phyloP scores from a whole-genome alignment of 2,888 invertebrate genomes.

The Maniola hyperantus region DNA sequence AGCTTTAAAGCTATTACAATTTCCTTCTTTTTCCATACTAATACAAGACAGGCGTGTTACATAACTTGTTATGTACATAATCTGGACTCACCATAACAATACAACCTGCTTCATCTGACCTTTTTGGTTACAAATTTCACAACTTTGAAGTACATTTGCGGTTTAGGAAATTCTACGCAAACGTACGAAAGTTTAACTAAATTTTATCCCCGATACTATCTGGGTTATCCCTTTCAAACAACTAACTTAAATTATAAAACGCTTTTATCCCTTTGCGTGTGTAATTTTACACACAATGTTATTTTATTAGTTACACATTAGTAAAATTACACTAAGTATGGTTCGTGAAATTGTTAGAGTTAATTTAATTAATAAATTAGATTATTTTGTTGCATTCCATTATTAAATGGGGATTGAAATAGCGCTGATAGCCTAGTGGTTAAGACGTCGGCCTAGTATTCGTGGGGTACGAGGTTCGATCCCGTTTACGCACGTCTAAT shows the following conservation, averaged over 20 bases:
- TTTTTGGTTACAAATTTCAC: constrained; percentile 41
- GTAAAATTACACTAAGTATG: not conserved
- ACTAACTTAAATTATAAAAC: constrained; percentile 67
- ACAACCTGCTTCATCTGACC: constrained; percentile 32
- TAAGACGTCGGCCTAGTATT: too few species aligned
- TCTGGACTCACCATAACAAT: not conserved
- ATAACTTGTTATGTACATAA: not conserved
- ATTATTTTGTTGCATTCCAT: too few species aligned
- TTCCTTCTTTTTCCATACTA: too few species aligned
- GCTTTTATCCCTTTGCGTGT: constrained; percentile 53
- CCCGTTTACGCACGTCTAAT: too few species aligned
- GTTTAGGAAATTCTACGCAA: constrained; percentile 46
- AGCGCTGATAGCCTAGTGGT: too few species aligned
- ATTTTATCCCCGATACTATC: constrained; percentile 56
- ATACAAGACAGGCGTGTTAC: too few species aligned
- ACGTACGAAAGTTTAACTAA: constrained; percentile 52
- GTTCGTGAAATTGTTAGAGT: not conserved
- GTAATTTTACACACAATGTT: constrained; percentile 12
- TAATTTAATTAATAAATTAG: too few species aligned
- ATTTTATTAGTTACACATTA: constrained; percentile 1
- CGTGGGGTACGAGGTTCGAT: too few species aligned
- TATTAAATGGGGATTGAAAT: too few species aligned
- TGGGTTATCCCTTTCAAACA: constrained; percentile 59
- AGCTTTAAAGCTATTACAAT: too few species aligned
- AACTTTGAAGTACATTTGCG: constrained; percentile 46